phyloP scores from a whole-genome alignment of 1,140 invertebrate genomes.

The Oedothorax gibbosus region DNA sequence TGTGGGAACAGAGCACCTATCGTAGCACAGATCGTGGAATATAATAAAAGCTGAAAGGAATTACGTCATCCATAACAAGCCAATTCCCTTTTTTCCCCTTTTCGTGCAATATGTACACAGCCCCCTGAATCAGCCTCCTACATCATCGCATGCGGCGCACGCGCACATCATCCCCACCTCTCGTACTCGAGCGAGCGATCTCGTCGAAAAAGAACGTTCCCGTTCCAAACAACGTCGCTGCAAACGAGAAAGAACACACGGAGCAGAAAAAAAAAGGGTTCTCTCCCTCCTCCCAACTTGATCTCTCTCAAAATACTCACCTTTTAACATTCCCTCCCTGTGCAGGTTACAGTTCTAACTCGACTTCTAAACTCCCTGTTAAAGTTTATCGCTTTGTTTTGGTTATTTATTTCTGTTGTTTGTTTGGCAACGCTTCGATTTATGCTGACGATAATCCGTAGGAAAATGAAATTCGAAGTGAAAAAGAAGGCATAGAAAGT shows the following conservation, averaged over 20 bases:
- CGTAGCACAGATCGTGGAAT: too few relatives aligned
- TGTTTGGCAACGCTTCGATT: not conserved
- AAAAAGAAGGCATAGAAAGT: conserved; percentile 5
- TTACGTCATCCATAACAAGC: too few relatives aligned
- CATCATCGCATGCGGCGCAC: conserved; percentile 26
- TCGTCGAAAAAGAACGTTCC: not conserved
- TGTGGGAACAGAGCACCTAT: too few relatives aligned
- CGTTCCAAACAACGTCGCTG: too few relatives aligned
- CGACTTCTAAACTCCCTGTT: conserved; percentile 2
- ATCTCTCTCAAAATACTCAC: conserved; percentile 9
- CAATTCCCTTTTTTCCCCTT: not conserved
- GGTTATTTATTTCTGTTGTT: conserved; percentile 9
- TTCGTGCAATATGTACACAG: not conserved
- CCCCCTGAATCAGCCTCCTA: not conserved
- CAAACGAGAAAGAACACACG: not conserved
- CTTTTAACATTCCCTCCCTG: conserved; percentile 2
- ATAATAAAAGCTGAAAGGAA: too few relatives aligned
- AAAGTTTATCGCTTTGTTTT: not conserved
- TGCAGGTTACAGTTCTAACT: not conserved
- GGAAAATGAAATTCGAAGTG: conserved; percentile 30
- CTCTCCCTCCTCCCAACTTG: too few relatives aligned
- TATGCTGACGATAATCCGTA: not conserved
- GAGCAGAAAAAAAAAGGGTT: not conserved
- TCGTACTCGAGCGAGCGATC: conserved; percentile 7
- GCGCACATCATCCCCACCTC: conserved; percentile 25